Evolutionary conservation across 2,888 invertebrate species (phyloP).

Genomic region (Scaptomyza flava): DNA sequence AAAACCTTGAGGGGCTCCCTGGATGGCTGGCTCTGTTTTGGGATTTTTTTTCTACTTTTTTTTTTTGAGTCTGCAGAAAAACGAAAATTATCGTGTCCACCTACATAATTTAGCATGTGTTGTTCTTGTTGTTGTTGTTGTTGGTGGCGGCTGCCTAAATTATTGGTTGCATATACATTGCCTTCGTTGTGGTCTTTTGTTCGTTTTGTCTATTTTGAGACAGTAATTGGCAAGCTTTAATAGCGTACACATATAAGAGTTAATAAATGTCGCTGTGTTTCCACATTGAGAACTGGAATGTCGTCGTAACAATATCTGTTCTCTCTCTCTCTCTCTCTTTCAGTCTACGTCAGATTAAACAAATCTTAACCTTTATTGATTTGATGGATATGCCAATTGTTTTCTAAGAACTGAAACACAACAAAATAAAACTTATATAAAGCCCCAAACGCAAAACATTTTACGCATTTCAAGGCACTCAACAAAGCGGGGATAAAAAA

Average conservation of each 20-base stretch:
- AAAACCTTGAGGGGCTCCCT: conserved; percentile 44
- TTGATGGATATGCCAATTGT: conserved; percentile 43
- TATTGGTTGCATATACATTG: conserved; percentile 73
- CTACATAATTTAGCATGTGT: conserved; percentile 76
- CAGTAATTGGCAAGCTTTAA: conserved; percentile 64
- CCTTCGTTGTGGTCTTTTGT: conserved; percentile 45
- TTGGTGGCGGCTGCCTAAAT: conserved; percentile 58
- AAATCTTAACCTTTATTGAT: conserved; percentile 42
- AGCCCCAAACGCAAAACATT: conserved; percentile 40
- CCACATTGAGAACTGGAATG: conserved; percentile 30
- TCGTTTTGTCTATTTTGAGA: conserved; percentile 70
- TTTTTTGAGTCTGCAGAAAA: conserved; percentile 54
- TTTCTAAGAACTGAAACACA: conserved; percentile 42
- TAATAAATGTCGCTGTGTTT: conserved; percentile 38
- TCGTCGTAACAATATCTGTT: conserved; percentile 21
- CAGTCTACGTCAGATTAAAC: conserved; percentile 35
- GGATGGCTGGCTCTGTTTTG: conserved; percentile 9
- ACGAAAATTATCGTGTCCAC: conserved; percentile 78
- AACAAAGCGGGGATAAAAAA: background rate
- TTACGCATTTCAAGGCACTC: conserved; percentile 58
- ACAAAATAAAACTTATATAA: conserved; percentile 11
- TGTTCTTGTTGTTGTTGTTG: conserved; percentile 47
- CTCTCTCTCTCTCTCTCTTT: background rate
- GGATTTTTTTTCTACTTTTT: too few relatives aligned
- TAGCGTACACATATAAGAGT: conserved; percentile 14